phyloP scores from a whole-genome alignment of 2,113 vertebrate genomes.

The Barbus barbus region DNA sequence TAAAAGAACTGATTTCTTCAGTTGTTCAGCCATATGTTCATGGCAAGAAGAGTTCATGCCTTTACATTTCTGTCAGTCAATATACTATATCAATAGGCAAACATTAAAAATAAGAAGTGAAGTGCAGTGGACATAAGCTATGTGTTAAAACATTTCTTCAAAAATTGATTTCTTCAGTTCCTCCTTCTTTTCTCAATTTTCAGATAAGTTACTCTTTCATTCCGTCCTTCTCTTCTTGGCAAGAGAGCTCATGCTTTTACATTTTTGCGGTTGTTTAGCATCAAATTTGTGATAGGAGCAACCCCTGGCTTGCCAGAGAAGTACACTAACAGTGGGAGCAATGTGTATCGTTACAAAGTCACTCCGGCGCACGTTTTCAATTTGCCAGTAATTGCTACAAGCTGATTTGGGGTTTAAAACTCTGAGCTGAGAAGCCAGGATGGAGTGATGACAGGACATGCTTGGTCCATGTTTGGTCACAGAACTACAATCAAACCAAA shows the following conservation, averaged over 20 bases:
- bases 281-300: constrained; percentile 30
- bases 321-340: constrained; percentile 51
- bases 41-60: no score
- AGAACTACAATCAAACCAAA: constrained; percentile 48
- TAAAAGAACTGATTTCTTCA: no score
- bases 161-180: background rate
- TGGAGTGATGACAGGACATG: constrained; percentile 59
- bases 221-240: background rate
- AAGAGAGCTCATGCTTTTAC: constrained; percentile 33
- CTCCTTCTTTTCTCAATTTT: background rate
- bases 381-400: constrained; percentile 65
- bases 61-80: background rate
- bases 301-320: constrained; percentile 32
- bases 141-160: no score
- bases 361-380: constrained; percentile 58
- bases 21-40: no score
- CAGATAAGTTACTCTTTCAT: background rate
- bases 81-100: background rate
- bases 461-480: constrained; percentile 55
- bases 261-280: constrained; percentile 37
- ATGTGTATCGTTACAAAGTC: constrained; percentile 48
- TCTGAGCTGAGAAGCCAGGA: constrained; percentile 46
- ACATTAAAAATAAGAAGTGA: no score
- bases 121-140: no score
- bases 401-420: constrained; percentile 61